Evolutionary conservation across 2,888 invertebrate species (phyloP), one percentile per base, ranked within the genome.

Genomic region (Apantesis nais): DNA sequence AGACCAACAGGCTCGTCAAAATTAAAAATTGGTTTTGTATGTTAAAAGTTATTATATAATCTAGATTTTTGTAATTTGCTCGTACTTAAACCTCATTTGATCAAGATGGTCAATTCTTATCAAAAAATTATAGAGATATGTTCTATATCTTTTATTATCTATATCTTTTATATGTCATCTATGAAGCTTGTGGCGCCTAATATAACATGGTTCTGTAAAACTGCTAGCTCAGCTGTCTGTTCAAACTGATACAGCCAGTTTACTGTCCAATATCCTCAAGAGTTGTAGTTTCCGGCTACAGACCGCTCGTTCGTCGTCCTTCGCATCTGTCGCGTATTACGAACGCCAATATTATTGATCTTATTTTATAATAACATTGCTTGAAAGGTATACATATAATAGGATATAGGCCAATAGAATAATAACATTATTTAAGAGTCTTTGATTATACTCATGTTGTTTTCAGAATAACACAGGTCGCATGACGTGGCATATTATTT

Each of bases 231-330:
- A 68, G 75, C 79, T 75, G 77, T 80, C 76, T 74, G 78, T 79
- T 79, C 79, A 79, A 85, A 81, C 84, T 83, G 83, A 84, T 84
- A 84, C 82, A 85, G 80, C 83, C 88, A 85, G 89, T 89, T 88
- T 88, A 90, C 88, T 86, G 86, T 88, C 89, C 89, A 91, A 92
- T 92, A 92, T 92, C 90, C 92, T 88, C 87, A 79, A 81, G 78
- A 85, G 85, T 84, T 84, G 83, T 82, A 85, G 81, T 85, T 88
- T 88, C 90, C 89, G 88, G 86, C 80, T 85, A 76, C 84, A 80
- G 80, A 80, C 78, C 76, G 77, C 80, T 81, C 84, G 83, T 84
- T 86, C 75, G 74, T 69, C 74, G 82, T 84, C 86, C 76, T 74
- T 68, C 74, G 83, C 85, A 85, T 85, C 85, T 86, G 86, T 83